Percentiles rank a stretch among this genome's conserved stretches.
These are phyloP conservation scores for Drosophila ezoana DNA, from an alignment of 2,888 invertebrate species.

Conservation along the genomic window DNA sequence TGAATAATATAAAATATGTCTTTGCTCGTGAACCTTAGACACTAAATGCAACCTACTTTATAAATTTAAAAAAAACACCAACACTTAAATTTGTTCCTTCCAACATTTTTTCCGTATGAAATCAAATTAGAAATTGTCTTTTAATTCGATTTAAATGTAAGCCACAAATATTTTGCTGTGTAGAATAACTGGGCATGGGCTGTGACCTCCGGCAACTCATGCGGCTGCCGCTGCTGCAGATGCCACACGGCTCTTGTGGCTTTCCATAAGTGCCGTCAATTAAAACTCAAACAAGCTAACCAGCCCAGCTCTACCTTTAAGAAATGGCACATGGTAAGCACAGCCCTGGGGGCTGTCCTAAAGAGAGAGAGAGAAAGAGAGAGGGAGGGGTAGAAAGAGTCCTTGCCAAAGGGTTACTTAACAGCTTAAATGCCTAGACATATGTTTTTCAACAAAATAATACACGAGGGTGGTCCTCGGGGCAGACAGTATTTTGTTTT, in stretches of 20 bases:
- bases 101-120: not conserved
- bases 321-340: constrained; percentile 57
- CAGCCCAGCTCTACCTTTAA: constrained; percentile 29
- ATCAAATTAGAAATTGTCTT: not conserved
- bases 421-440: constrained; percentile 60
- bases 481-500: constrained; percentile 17
- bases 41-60: too few relatives aligned
- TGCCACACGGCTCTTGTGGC: constrained; percentile 60
- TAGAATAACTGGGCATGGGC: constrained; percentile 13
- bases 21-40: too few relatives aligned
- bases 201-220: constrained; percentile 27
- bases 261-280: constrained; percentile 67
- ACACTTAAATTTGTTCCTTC: too few relatives aligned
- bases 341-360: constrained; percentile 34
- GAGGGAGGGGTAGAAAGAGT: not conserved
- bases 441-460: constrained; percentile 56
- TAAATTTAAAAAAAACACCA: too few relatives aligned
- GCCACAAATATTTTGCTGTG: constrained; percentile 8
- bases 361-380: not conserved
- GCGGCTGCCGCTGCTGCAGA: constrained; percentile 50
- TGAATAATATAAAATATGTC: too few relatives aligned
- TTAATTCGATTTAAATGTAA: not conserved
- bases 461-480: constrained; percentile 61
- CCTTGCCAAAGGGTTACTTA: constrained; percentile 68
- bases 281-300: constrained; percentile 41